These are phyloP conservation scores for Tyrannus savana DNA, from an alignment of 2,113 vertebrate genomes.

Conservation along the genomic window DNA sequence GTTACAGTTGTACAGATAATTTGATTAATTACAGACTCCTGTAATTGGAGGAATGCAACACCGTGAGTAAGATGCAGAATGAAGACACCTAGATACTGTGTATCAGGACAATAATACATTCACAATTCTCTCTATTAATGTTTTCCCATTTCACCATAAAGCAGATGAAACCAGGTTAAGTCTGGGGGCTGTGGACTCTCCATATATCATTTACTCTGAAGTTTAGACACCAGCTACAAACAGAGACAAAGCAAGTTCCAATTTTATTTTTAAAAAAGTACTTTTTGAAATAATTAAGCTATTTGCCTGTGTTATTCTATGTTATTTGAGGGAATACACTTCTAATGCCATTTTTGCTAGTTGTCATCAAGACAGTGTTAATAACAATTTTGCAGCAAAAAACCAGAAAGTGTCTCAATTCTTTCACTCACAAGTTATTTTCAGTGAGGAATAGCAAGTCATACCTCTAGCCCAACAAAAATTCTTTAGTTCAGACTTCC, in stretches of 20 bases:
- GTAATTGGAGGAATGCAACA: background rate
- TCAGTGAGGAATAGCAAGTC: background rate
- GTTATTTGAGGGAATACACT: background rate
- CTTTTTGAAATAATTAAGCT: background rate
- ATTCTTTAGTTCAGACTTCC: background rate
- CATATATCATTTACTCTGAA: background rate
- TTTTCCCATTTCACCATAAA: background rate
- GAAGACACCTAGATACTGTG: background rate
- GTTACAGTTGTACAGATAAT: background rate
- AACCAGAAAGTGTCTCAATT: background rate
- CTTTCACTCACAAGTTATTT: background rate
- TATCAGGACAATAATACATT: background rate
- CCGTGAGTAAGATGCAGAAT: background rate
- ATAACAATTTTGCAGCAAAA: background rate
- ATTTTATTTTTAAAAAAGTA: background rate
- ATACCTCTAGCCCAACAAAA: background rate
- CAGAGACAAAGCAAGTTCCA: background rate
- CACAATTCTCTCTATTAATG: background rate
- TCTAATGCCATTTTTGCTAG: background rate
- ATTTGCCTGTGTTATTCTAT: background rate
- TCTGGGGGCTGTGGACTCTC: background rate
- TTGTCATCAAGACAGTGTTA: background rate
- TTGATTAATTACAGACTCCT: background rate
- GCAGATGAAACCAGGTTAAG: background rate
- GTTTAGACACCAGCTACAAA: background rate